Evolutionary conservation across 2,113 vertebrate genomes (phyloP).

Genomic region (Lepus timidus): DNA sequence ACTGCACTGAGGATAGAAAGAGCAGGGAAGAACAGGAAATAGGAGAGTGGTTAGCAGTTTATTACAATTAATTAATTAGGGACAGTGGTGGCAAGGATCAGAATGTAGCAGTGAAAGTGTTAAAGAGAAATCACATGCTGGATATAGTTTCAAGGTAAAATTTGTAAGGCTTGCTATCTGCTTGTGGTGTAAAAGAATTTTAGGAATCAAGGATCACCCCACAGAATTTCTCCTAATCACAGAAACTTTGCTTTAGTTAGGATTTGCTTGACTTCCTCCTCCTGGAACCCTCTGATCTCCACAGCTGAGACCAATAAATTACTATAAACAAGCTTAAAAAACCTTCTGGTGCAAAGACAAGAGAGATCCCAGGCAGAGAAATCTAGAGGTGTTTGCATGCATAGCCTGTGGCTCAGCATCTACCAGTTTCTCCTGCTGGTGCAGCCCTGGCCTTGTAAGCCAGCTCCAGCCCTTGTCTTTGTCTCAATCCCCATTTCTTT

Average conservation of each 20-base stretch:
- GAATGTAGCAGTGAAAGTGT: neutral
- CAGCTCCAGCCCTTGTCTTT: neutral
- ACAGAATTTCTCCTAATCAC: neutral
- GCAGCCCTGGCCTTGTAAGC: neutral
- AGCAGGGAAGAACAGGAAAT: neutral
- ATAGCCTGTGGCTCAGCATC: neutral
- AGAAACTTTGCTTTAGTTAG: slow-evolving; percentile 35
- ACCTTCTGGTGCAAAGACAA: neutral
- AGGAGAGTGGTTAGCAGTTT: neutral
- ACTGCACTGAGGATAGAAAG: no score
- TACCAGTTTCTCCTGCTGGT: neutral
- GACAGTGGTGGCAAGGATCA: neutral
- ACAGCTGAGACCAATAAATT: slow-evolving; percentile 53
- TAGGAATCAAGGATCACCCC: slow-evolving; percentile 24
- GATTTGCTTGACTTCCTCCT: slow-evolving; percentile 29
- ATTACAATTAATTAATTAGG: accelerated
- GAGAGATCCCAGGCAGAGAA: slow-evolving; percentile 15
- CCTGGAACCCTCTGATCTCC: neutral
- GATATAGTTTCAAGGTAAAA: neutral
- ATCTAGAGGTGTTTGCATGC: neutral
- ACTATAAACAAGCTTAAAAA: slow-evolving; percentile 5
- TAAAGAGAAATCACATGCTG: neutral
- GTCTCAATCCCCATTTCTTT: neutral
- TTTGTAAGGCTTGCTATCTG: neutral
- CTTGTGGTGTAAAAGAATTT: slow-evolving; percentile 42